Percentiles rank a stretch among this genome's conserved stretches.
phyloP scores from a whole-genome alignment of 1,140 invertebrate species.

The Drosophila burlai region DNA sequence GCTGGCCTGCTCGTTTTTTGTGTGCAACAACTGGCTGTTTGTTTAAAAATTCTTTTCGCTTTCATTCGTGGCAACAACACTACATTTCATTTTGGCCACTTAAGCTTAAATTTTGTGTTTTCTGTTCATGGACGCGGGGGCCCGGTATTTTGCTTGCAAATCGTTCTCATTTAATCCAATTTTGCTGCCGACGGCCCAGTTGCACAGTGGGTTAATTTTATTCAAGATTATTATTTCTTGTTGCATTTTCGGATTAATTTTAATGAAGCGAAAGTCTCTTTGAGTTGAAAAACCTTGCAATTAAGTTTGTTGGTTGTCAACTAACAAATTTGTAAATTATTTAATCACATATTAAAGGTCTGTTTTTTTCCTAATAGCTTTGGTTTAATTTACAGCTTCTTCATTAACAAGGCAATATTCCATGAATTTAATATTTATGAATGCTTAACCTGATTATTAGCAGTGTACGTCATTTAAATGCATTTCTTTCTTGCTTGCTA shows the following conservation, averaged over 20 bases:
- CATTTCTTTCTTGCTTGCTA: not conserved
- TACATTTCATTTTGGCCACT: slow-evolving; percentile 52
- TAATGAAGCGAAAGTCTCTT: not conserved
- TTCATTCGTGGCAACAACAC: slow-evolving; percentile 6
- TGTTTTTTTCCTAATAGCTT: not conserved
- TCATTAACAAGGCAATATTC: not conserved
- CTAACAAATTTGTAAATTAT: not conserved
- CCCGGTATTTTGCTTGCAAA: slow-evolving; percentile 35
- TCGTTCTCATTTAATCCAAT: slow-evolving; percentile 56
- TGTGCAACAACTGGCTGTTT: slow-evolving; percentile 22
- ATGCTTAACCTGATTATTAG: not conserved
- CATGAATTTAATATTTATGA: slow-evolving; percentile 4
- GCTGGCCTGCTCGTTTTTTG: slow-evolving; percentile 1
- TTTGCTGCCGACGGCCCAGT: slow-evolving; percentile 1
- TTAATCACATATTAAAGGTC: not conserved
- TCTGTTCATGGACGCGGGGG: not conserved
- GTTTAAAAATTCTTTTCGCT: slow-evolving; percentile 20
- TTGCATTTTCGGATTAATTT: not conserved
- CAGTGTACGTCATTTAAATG: not conserved
- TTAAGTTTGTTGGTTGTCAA: not conserved
- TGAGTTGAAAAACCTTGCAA: not conserved
- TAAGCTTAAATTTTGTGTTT: slow-evolving; percentile 48
- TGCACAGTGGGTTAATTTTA: slow-evolving; percentile 22
- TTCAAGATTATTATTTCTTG: not conserved
- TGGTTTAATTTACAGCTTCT: not conserved